These are phyloP conservation scores for Pyrrhosoma nymphula DNA, from an alignment of 2,888 invertebrate genomes.

Conservation along the genomic window DNA sequence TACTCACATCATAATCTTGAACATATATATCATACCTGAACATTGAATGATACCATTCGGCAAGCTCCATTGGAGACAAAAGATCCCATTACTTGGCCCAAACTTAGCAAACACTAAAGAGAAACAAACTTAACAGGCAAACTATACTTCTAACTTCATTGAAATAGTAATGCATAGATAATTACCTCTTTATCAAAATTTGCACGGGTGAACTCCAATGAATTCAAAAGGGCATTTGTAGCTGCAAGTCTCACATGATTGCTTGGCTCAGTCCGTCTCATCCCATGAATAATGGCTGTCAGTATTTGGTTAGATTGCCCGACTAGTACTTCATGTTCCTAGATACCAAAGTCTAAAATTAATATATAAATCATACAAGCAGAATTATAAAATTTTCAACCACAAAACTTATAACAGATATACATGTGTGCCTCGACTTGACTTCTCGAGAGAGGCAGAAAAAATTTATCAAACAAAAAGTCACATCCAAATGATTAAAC, in stretches of 20 bases:
- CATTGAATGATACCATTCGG: too few relatives aligned
- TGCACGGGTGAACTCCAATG: conserved; percentile 98
- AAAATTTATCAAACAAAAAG: too few relatives aligned
- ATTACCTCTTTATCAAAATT: conserved; percentile 96
- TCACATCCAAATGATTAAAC: neutral
- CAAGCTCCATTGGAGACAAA: too few relatives aligned
- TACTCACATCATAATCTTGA: too few relatives aligned
- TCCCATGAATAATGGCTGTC: conserved; percentile 99
- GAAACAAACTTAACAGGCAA: too few relatives aligned
- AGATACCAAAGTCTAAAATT: conserved; percentile 67
- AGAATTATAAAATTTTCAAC: conserved; percentile 39
- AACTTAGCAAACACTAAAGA: too few relatives aligned
- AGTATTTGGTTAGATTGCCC: conserved; percentile 97
- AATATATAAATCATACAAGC: neutral
- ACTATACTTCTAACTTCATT: too few relatives aligned
- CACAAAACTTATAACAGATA: neutral
- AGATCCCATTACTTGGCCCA: too few relatives aligned
- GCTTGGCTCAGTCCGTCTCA: conserved; percentile 96
- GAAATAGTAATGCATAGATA: conserved; percentile 48
- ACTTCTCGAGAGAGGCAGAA: too few relatives aligned
- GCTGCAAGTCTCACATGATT: conserved; percentile 97
- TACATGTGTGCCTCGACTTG: too few relatives aligned
- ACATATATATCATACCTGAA: too few relatives aligned
- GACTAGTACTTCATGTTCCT: conserved; percentile 93
- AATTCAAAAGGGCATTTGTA: conserved; percentile 97